Conservation (phyloP, 2,888 invertebrate species). For the Amiota minor region DNA sequence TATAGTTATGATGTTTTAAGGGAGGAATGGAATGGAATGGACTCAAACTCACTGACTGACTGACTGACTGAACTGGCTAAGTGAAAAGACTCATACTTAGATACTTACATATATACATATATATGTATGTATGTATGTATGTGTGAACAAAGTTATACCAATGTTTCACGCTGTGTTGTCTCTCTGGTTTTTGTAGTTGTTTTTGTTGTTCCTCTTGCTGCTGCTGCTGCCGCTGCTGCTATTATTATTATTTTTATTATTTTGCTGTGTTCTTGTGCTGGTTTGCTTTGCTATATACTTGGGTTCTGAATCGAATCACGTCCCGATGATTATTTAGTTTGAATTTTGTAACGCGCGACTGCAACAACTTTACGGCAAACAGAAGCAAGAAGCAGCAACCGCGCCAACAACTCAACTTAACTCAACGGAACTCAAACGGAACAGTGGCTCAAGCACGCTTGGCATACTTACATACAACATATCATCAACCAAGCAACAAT, state of each 20-base stretch:
- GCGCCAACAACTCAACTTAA: neutral
- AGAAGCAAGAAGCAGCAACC: neutral
- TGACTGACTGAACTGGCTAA: no score
- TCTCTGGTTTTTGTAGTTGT: neutral
- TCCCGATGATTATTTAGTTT: slow-evolving; percentile 27
- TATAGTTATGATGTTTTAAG: no score
- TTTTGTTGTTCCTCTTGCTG: no score
- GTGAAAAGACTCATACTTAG: neutral
- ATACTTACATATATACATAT: no score
- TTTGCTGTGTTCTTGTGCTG: no score
- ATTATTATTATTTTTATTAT: no score
- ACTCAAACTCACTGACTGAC: no score
- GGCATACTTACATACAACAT: slow-evolving; percentile 2
- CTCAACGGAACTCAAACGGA: neutral
- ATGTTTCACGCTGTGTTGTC: neutral
- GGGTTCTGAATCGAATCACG: slow-evolving; percentile 25
- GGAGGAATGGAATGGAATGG: no score
- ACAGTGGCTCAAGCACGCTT: neutral
- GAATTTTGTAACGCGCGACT: slow-evolving; percentile 19
- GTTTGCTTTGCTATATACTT: neutral
- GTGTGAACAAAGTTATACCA: neutral
- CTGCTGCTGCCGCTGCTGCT: neutral
- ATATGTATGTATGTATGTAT: neutral
- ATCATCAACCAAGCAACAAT: neutral
- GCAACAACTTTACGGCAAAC: neutral